Evolutionary conservation across 1,140 invertebrate species (phyloP).

Genomic region (Pachyrhynchus sulphureomaculatus): DNA sequence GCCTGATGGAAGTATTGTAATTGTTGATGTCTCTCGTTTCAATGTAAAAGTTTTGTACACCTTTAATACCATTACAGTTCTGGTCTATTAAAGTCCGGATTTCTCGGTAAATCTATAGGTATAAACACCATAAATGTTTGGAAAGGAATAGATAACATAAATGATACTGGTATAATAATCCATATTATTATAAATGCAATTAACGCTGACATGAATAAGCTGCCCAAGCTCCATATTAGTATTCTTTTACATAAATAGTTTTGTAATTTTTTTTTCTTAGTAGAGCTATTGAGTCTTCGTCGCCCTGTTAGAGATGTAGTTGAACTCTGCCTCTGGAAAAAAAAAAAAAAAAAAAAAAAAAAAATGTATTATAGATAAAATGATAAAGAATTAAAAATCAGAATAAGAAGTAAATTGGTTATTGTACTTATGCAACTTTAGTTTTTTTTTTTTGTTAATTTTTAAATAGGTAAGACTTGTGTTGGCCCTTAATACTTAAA

Average conservation of each 20-base stretch:
- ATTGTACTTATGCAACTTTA: too few relatives aligned
- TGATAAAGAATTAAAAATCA: too few relatives aligned
- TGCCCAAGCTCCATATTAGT: background rate
- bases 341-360: too few relatives aligned
- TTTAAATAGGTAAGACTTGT: too few relatives aligned
- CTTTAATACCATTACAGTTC: conserved; percentile 28
- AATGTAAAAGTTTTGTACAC: conserved; percentile 41
- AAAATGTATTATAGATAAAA: background rate
- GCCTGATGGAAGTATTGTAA: conserved; percentile 23
- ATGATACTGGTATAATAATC: conserved; percentile 41
- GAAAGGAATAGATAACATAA: conserved; percentile 38
- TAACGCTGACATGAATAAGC: background rate
- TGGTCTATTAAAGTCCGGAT: conserved; percentile 34
- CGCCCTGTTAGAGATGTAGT: background rate
- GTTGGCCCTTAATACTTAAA: too few relatives aligned
- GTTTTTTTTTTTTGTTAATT: too few relatives aligned
- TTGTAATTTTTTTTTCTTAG: background rate
- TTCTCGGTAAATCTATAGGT: conserved; percentile 16
- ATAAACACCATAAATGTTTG: conserved; percentile 34
- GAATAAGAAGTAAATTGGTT: too few relatives aligned
- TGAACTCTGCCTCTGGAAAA: conserved; percentile 1
- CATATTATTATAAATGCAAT: conserved; percentile 26
- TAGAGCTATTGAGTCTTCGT: background rate
- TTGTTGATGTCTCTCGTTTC: conserved; percentile 25
- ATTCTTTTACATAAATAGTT: background rate